Evolutionary conservation across 2,113 vertebrate species (phyloP), one percentile per base, ranked within the genome.

Genomic region (Elephas maximus): DNA sequence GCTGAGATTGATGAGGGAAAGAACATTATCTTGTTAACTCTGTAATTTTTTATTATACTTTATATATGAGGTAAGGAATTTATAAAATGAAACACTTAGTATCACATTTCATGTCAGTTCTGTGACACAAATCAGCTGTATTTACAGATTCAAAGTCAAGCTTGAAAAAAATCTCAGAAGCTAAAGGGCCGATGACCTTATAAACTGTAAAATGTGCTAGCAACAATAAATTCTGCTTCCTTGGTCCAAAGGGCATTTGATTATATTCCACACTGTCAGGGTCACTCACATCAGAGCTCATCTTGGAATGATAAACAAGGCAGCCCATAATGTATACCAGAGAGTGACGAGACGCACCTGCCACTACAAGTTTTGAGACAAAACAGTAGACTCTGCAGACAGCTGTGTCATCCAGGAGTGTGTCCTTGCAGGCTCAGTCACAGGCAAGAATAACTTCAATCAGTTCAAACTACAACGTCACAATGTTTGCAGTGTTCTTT

Each of bases 271-370:
- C 60, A 57, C 23, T 89, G 63, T 78, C 74, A 78, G 53, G 18
- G 73, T 83, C 84, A 88, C 53, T 53, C 37, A 30, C 7, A 17
- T 45, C 10, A 0, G 48, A 83, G 69, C 62, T 95, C 37, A 20
- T 93, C 33, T 2, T 5, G 15, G 83, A 94, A 69, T 89, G 95
- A 77, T 48, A 80, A 41, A 93, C 87, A 74, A 48, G n/a, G 60
- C 88, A 79, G 11, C 45, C 4, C 86, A 88, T 83, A 94, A 95
- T 12, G 48, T 65, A 60, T 21, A 60, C 73, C 60, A 76, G 12
- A 51, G 45, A 97, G 57, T 95, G 97, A 96, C 92, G 95, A 88
- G 93, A 86, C 4, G 1, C 44, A 92, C 65, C 81, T 91, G 85
- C 53, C 85, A 45, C 15, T 26, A 79, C 44, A 83, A 17, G 62